Percentiles rank a stretch among this genome's conserved stretches.
These are phyloP conservation scores for Bradypodion ventrale DNA, from an alignment of 2,797 vertebrate species.

Conservation along the genomic window DNA sequence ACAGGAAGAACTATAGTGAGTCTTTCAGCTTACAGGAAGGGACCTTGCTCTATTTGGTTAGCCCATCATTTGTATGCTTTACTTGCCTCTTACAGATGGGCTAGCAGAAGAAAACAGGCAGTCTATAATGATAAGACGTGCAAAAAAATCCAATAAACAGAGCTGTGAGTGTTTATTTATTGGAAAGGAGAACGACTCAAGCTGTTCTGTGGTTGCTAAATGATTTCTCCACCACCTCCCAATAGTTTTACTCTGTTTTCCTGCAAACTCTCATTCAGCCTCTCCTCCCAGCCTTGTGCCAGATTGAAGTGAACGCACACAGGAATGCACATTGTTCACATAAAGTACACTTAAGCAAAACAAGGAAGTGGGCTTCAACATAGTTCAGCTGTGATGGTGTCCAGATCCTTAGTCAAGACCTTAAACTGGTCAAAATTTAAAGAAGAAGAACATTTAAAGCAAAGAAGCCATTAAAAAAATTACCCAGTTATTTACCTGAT, in stretches of 20 bases:
- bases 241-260: not conserved
- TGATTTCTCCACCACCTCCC: too few relatives aligned
- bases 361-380: not conserved
- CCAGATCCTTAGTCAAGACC: not conserved
- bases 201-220: not conserved
- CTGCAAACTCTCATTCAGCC: not conserved
- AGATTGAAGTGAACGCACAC: not conserved
- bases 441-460: not conserved
- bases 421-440: not conserved
- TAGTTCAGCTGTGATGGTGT: not conserved
- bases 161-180: not conserved
- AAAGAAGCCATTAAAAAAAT: not conserved
- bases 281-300: not conserved
- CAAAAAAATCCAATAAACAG: not conserved
- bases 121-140: not conserved
- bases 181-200: not conserved
- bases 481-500: not conserved
- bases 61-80: not conserved
- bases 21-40: slow-evolving; percentile 21
- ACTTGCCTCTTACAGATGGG: not conserved
- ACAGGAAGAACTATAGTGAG: not conserved
- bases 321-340: slow-evolving; percentile 18
- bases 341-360: not conserved
- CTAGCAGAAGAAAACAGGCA: not conserved
- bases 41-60: not conserved